Evolutionary conservation across 2,888 invertebrate species (phyloP), one percentile per base, ranked within the genome.

Genomic region (Ennomos erosarius): DNA sequence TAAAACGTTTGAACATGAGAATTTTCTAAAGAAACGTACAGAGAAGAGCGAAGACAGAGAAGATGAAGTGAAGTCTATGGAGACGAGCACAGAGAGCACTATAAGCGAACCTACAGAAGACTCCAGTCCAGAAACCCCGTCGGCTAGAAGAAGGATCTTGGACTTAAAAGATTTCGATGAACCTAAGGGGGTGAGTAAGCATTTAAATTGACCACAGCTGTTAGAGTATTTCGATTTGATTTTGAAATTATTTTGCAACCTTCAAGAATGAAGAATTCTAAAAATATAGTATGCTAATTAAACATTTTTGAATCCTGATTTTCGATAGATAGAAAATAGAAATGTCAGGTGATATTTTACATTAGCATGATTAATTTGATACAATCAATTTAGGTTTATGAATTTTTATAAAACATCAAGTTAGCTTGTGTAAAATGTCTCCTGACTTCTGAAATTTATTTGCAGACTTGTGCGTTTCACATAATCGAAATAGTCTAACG

Each of bases 1-100:
- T 50, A 89, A 90, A 67, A 90, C 92, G 0, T 87, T 92, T 68
- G 90, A 92, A 70, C 90, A 92, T 73, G 87, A 93, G 70, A 89
- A 93, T 75, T 88, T 83, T 69, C 73, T 92, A 53, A 85, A 91
- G 76, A 89, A 88, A 59, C 84, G 91, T 35, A 87, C 84, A 0
- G 92, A 92, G 54, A 90, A 87, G 54, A 57, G 13, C 3, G 66
- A 66, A 44, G 48, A 50, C n/a, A 40, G 36, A 39, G 62, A 83
- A 38, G 84, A 91, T 52, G 88, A 81, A 39, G 73, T 78, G 0
- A 90, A 87, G 45, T 87, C 88, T 1, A 92, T 92, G 92, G 92
- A 92, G 47, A 90, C 89, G 0, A 91, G 90, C 62, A 89, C 91
- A 1, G 92, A 92, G 49, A 90, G 90, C 57, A 90, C 90, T 0